Evolutionary conservation across 2,888 invertebrate genomes (phyloP), one percentile per base, ranked within the genome.

Genomic region (Polyommatus icarus): DNA sequence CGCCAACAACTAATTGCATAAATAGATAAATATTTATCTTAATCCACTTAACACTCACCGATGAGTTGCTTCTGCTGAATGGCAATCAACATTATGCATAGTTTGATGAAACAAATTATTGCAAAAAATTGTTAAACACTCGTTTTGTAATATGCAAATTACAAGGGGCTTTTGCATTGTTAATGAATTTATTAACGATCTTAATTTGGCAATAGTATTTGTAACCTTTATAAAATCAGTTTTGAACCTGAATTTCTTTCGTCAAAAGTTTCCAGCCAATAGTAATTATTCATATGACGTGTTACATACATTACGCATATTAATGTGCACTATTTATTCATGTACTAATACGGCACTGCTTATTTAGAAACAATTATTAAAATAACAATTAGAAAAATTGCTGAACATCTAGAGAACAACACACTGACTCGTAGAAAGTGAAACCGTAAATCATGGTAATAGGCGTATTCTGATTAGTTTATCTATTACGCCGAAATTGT

Each of bases 361-460:
- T 67, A 67, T 67, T 67, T 67, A 67, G 67, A 59, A 77, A 71
- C 54, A 57, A n/a, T n/a, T n/a, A n/a, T n/a, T n/a, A n/a, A n/a
- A n/a, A n/a, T n/a, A n/a, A n/a, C n/a, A n/a, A n/a, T n/a, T n/a
- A n/a, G n/a, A n/a, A n/a, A n/a, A 57, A 29, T 59, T 72, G 54
- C 50, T 32, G 18, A 73, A 73, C 40, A 29, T 40, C 67, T 24
- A 67, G 67, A 77, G 32, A 71, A 50, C 20, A 83, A 84, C 82
- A 81, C 83, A 83, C 85, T 84, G 84, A 81, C 84, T 81, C 82
- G 82, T 85, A 88, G 86, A 88, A 89, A 87, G 87, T 83, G 82
- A 83, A 82, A 83, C 83, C 80, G 82, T 82, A 83, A 84, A 83
- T 82, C 82, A 83, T 80, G 79, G 77, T 79, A 79, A 81, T 79